phyloP scores from a whole-genome alignment of 1,140 invertebrate genomes.

The Macrobrachium nipponense region DNA sequence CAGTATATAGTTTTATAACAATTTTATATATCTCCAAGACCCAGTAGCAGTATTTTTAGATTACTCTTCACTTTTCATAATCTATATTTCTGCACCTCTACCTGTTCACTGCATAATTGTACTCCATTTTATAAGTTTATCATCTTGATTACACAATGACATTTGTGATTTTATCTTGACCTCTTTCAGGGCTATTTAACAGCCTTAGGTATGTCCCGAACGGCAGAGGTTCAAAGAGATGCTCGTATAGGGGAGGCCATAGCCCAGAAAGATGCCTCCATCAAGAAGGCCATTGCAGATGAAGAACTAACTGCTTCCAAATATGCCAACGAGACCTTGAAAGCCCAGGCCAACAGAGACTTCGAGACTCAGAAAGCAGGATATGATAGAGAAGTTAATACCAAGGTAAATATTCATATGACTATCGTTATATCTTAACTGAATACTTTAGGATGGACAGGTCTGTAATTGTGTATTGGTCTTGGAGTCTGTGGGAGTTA shows the following conservation, averaged over 20 bases:
- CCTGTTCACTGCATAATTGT: too few relatives aligned
- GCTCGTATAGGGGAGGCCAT: constrained; percentile 92
- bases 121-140: too few relatives aligned
- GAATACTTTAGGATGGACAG: not conserved
- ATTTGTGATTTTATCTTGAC: too few relatives aligned
- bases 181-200: constrained; percentile 34
- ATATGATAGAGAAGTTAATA: constrained; percentile 97
- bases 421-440: not conserved
- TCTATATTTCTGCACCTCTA: too few relatives aligned
- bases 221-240: constrained; percentile 95
- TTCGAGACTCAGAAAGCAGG: constrained; percentile 97
- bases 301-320: constrained; percentile 91
- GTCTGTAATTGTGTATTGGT: too few relatives aligned
- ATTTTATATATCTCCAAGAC: too few relatives aligned
- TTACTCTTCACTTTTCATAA: too few relatives aligned
- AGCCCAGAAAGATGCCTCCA: constrained; percentile 85
- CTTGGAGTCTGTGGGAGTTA: too few relatives aligned
- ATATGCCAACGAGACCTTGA: constrained; percentile 93
- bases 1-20: too few relatives aligned
- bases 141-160: too few relatives aligned
- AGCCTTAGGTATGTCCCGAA: constrained; percentile 88
- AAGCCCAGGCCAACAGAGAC: constrained; percentile 93
- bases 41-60: too few relatives aligned
- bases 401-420: constrained; percentile 76
- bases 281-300: constrained; percentile 93